A percentile compares a stretch with the other conserved stretches of the same genome.
These are phyloP conservation scores for Lasioglossum figueresi DNA, from an alignment of 2,888 invertebrate species.

Conservation along the genomic window DNA sequence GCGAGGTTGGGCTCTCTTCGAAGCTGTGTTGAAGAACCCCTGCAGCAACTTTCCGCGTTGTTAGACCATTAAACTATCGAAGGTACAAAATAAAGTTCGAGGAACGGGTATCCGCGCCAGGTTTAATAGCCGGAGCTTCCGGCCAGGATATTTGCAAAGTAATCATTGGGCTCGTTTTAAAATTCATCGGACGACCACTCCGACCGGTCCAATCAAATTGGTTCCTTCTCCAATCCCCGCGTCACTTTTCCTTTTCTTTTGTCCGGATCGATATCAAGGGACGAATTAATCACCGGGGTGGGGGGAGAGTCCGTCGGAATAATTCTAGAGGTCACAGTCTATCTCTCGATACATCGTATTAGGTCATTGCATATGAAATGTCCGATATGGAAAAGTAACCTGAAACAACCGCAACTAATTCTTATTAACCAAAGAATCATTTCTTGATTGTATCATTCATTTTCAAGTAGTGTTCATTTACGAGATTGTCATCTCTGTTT, in stretches of 20 bases:
- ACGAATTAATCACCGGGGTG: constrained; percentile 53
- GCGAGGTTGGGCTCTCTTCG: not conserved
- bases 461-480: too few species aligned
- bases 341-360: constrained; percentile 23
- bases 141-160: not conserved
- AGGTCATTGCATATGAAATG: too few species aligned
- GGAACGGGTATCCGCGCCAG: not conserved
- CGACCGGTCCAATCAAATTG: constrained; percentile 3
- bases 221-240: not conserved
- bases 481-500: too few species aligned
- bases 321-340: not conserved
- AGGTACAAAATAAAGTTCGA: not conserved
- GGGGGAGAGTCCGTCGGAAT: not conserved
- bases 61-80: constrained; percentile 4
- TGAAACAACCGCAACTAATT: too few species aligned
- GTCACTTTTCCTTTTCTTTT: constrained; percentile 15
- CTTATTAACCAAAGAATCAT: too few species aligned
- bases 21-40: not conserved
- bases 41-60: not conserved
- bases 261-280: constrained; percentile 29
- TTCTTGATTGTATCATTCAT: too few species aligned
- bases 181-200: constrained; percentile 29
- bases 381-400: too few species aligned
- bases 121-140: not conserved
- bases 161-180: not conserved